Evolutionary conservation across 2,113 vertebrate genomes (phyloP).

Genomic region (Paracanthobrama guichenoti): DNA sequence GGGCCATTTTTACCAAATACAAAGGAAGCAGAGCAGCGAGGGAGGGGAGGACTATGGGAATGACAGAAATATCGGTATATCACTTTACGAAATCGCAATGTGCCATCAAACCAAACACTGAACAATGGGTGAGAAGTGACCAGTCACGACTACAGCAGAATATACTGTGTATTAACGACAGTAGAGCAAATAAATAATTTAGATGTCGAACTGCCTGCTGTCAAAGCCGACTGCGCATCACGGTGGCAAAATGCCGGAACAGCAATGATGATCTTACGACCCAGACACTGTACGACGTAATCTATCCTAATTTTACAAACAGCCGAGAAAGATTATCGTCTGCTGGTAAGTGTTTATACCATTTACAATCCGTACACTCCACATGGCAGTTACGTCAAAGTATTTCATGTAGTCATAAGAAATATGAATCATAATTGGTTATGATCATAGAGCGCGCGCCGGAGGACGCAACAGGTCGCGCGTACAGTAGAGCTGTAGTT

Average conservation of each 20-base stretch:
- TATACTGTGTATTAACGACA: conserved; percentile 34
- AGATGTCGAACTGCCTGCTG: conserved; percentile 64
- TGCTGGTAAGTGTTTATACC: conserved; percentile 67
- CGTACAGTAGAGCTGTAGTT: conserved; percentile 75
- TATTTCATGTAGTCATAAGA: conserved; percentile 64
- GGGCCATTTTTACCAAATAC: conserved; percentile 68
- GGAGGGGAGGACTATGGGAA: conserved; percentile 59
- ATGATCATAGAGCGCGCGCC: conserved; percentile 75
- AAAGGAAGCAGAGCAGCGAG: conserved; percentile 58
- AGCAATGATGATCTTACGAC: conserved; percentile 74
- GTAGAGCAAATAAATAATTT: conserved; percentile 62
- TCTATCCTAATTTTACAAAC: conserved; percentile 59
- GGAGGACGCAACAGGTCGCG: conserved; percentile 75
- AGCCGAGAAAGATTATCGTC: conserved; percentile 64
- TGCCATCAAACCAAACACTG: conserved; percentile 38
- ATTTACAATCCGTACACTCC: neutral
- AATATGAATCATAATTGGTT: conserved; percentile 84
- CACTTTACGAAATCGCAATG: conserved; percentile 55
- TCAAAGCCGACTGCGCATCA: conserved; percentile 73
- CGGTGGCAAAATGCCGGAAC: conserved; percentile 68
- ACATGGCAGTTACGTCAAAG: conserved; percentile 64
- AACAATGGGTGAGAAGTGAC: conserved; percentile 59
- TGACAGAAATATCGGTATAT: conserved; percentile 55
- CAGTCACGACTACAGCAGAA: conserved; percentile 37
- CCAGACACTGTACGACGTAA: conserved; percentile 60